Conservation (phyloP, 2,797 vertebrate genomes). For the Sebastes steindachneri region DNA sequence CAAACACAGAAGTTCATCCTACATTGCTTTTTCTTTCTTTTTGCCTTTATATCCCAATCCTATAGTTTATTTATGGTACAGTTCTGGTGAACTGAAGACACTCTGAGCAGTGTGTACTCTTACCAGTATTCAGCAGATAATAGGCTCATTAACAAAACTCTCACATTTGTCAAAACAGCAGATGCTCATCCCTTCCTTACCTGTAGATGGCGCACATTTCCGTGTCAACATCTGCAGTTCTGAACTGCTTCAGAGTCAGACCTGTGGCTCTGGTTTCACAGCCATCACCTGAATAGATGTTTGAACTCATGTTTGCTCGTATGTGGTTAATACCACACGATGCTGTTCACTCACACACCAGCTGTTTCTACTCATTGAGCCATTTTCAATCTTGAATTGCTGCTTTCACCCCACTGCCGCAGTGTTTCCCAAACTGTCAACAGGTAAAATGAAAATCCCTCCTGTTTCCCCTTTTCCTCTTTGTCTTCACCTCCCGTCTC, state of each 20-base stretch:
- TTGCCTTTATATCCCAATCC: neutral
- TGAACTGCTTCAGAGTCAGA: neutral
- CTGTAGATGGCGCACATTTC: neutral
- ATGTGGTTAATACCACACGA: neutral
- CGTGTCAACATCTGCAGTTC: neutral
- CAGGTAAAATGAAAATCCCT: conserved; percentile 45
- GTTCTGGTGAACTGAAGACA: neutral
- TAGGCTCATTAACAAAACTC: neutral
- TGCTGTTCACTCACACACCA: neutral
- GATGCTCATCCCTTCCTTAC: neutral
- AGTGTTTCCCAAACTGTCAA: conserved; percentile 48
- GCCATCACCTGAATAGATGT: neutral
- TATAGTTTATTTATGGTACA: neutral
- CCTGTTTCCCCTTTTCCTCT: neutral
- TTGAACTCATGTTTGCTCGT: neutral
- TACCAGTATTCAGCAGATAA: neutral
- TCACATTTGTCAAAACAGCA: neutral
- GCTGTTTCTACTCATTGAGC: neutral
- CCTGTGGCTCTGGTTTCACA: neutral
- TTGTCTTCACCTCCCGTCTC: conserved; percentile 27
- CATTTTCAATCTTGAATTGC: neutral
- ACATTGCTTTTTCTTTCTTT: neutral
- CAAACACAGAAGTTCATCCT: neutral
- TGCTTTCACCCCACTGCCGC: neutral
- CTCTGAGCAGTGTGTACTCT: neutral